Evolutionary conservation across 2,797 vertebrate species (phyloP), one percentile per base, ranked within the genome.

Genomic region (Prunella strophiata): DNA sequence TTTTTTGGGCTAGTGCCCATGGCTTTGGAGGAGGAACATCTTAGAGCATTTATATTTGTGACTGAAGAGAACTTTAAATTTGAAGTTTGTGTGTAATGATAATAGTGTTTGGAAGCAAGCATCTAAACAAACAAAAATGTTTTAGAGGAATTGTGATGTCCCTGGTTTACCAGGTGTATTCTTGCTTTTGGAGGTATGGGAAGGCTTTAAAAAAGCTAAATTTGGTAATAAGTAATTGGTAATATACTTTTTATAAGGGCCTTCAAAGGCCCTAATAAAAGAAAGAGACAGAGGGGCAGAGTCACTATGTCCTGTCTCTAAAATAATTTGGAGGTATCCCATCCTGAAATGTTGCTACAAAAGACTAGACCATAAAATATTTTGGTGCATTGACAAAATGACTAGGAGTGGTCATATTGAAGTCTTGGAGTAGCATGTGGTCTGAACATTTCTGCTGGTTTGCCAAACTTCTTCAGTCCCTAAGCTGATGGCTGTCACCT

Each of bases 261-360:
- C 19, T 54, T 82, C 50, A 61, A 67, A 61, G 27, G 9, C 27
- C 4, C 10, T 52, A 62, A 66, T 30, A 77, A 74, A 54, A 19
- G 7, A 51, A 67, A 61, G 11, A 32, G 16, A 3, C 13, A 36
- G 27, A 70, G 5, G 2, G 9, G 1, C 0, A 6, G 61, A 76
- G 52, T 58, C 11, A 21, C 3, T 59, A 5, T 1, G 1, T 4
- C 7, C 13, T 22, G 1, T 62, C 20, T 62, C 20, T 43, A 36
- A 59, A 76, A 67, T 54, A 76, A 58, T 16, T 76, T 66, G 12
- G 62, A 55, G 11, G 7, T 58, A 61, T 72, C 9, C 38, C 13
- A 58, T 13, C 11, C 11, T 36, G 45, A 85, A 80, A 48, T 27
- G 26, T 27, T 74, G 11, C 36, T 83, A 9, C 36, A 77, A 59